These are phyloP conservation scores for Branchellion lobata DNA, from an alignment of 2,888 invertebrate genomes.

Conservation along the genomic window DNA sequence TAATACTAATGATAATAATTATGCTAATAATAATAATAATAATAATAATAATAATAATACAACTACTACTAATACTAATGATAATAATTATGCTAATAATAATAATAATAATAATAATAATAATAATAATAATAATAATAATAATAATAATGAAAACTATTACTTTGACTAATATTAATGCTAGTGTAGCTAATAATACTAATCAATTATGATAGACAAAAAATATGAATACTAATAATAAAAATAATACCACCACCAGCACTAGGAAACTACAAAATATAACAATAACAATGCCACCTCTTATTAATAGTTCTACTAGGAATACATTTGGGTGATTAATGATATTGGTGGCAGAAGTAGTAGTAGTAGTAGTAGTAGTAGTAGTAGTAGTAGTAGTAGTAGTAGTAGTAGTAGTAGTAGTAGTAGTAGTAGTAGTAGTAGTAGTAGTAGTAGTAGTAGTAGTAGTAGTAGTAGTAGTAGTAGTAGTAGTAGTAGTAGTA, in stretches of 20 bases:
- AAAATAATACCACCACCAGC: too few species aligned
- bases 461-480: not conserved
- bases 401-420: constrained; percentile 29
- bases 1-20: not conserved
- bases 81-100: not conserved
- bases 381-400: constrained; percentile 29
- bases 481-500: constrained; percentile 16
- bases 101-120: not conserved
- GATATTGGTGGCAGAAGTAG: not conserved
- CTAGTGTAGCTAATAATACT: too few species aligned
- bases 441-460: constrained; percentile 29
- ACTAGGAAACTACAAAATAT: too few species aligned
- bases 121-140: not conserved
- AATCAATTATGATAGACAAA: too few species aligned
- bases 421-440: constrained; percentile 16
- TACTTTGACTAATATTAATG: too few species aligned
- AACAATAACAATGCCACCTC: too few species aligned
- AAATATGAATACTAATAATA: too few species aligned
- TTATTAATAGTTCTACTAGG: not conserved
- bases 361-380: constrained; percentile 18
- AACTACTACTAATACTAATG: not conserved
- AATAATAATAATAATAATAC: constrained; percentile 4
- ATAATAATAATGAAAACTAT: constrained; percentile 2
- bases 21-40: not conserved
- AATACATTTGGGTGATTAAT: not conserved